Base-by-base conservation (phyloP, 2,888 invertebrate species). In the Alcis repandata region DNA sequence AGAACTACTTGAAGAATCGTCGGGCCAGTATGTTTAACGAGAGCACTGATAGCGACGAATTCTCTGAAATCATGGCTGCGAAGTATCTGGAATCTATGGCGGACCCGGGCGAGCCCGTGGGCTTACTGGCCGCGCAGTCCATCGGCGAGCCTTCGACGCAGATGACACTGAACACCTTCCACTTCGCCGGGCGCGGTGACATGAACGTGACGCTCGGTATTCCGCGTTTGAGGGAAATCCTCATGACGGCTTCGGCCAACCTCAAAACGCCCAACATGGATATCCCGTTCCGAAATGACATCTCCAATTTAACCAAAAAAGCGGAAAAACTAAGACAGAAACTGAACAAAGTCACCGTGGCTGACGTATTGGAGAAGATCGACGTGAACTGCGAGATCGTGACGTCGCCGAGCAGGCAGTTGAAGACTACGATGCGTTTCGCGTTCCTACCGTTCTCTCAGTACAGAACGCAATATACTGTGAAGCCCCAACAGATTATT, bases 131-230 rank as follows among this genome's bases (percentile, higher is more conserved):
- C 13, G 99, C 99, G 1, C 99, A 99, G 94, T 99, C 99, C 0
- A 97, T 99, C 68, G 99, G 99, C 63, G 99, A 99, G 89, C 99
- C 99, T 0, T 99, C 99, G 1, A 99, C 99, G 65, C 99, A 99
- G 94, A 99, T 99, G 99, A 99, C 99, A 79, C 92, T 99, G 85
- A 99, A 99, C 89, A 99, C 99, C 43, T 99, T 99, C 90, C 99
- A 99, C 86, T 99, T 99, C 88, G 99, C 99, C 78, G 99, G 99
- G 83, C 96, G 99, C 91, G 99, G 99, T 94, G 99, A 99, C 91
- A 99, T 99, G 99, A 99, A 99, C 94, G 99, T 99, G 0, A 99
- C 99, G 0, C 94, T 99, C n/a, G 99, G 99, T 94, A 99, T 99
- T 78, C 99, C 99, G 0, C 96, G 99, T 76, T 94, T 99, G 6